phyloP scores from a whole-genome alignment of 2,797 vertebrate genomes.

The Moxostoma hubbsi region DNA sequence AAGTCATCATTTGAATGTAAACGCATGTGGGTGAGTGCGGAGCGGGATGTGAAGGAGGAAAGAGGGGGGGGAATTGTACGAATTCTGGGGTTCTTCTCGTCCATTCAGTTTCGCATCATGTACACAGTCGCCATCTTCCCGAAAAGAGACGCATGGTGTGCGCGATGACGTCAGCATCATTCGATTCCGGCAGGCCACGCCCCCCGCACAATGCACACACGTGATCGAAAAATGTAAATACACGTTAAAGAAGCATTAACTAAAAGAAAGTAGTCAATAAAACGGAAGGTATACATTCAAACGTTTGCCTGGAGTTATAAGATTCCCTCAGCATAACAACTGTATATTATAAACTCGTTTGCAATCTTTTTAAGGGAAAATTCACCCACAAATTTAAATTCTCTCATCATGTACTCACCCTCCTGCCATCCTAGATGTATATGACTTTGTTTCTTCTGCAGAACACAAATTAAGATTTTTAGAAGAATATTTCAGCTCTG shows the following conservation, averaged over 20 bases:
- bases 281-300: too few species aligned
- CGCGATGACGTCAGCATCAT: constrained; percentile 54
- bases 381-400: too few species aligned
- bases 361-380: too few species aligned
- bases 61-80: neutral
- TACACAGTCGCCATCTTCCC: constrained; percentile 62
- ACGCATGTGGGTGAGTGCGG: neutral
- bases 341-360: too few species aligned
- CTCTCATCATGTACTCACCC: too few species aligned
- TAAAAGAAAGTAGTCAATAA: neutral
- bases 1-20: constrained; percentile 11
- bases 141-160: constrained; percentile 36
- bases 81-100: constrained; percentile 32
- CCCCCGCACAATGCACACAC: neutral
- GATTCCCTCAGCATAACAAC: too few species aligned
- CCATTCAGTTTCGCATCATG: constrained; percentile 58
- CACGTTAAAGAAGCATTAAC: too few species aligned
- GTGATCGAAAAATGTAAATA: neutral
- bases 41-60: neutral
- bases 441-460: too few species aligned
- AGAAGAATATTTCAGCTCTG: too few species aligned
- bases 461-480: too few species aligned
- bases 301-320: too few species aligned
- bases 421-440: too few species aligned
- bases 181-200: constrained; percentile 40